Conservation (phyloP, 2,888 invertebrate genomes). For the Eustalomyia histrio region DNA sequence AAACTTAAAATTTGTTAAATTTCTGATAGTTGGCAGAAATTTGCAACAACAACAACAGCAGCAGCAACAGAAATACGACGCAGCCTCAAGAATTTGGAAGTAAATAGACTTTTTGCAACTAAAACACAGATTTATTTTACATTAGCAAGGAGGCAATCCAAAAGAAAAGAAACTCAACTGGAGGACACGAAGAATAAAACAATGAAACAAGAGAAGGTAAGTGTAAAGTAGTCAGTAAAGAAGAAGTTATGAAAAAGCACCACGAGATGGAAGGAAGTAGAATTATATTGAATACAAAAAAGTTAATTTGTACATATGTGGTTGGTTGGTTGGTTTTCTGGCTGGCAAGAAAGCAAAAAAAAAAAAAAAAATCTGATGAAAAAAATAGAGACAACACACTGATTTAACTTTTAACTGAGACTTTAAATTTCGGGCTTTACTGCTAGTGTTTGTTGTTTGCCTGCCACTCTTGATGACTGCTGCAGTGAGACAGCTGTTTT, state of each 20-base stretch:
- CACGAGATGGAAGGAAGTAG: neutral
- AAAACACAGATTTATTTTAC: slow-evolving; percentile 6
- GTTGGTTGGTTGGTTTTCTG: too few relatives aligned
- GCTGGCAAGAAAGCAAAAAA: neutral
- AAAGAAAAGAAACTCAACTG: slow-evolving; percentile 55
- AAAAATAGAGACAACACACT: neutral
- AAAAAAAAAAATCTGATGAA: neutral
- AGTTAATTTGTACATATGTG: neutral
- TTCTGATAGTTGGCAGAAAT: slow-evolving; percentile 50
- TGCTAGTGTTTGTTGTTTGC: neutral
- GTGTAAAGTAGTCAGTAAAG: slow-evolving; percentile 29
- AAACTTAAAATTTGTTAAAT: slow-evolving; percentile 38
- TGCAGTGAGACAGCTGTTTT: too few relatives aligned
- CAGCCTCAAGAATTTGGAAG: neutral
- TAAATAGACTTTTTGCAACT: slow-evolving; percentile 20
- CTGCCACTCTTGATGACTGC: too few relatives aligned
- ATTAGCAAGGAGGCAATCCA: slow-evolving; percentile 37
- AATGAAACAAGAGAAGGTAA: slow-evolving; percentile 73
- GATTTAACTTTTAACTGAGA: neutral
- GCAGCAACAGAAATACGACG: neutral
- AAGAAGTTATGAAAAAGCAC: neutral
- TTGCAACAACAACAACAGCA: slow-evolving; percentile 23
- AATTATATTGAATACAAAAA: too few relatives aligned
- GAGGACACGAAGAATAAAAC: slow-evolving; percentile 68
- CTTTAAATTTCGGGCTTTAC: neutral